Conservation (phyloP, 1,140 invertebrate species). For the Medauroidea extradentata region DNA sequence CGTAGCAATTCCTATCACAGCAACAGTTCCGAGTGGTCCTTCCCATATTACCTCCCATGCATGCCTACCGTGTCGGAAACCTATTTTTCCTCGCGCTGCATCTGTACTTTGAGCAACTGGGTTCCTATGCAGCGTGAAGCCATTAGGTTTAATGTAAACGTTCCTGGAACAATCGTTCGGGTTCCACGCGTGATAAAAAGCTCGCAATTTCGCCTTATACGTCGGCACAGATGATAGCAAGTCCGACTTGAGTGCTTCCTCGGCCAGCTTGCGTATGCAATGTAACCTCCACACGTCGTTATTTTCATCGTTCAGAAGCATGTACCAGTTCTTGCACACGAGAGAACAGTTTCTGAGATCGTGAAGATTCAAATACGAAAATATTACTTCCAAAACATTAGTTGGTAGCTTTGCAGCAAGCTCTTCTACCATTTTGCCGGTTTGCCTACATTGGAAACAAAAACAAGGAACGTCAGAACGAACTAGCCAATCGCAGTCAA, state of each 20-base stretch:
- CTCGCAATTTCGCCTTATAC: slow-evolving; percentile 91
- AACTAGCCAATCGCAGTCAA: not conserved
- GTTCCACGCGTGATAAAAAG: slow-evolving; percentile 96
- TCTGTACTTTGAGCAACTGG: slow-evolving; percentile 98
- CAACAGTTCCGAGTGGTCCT: slow-evolving; percentile 93
- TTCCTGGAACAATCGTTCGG: slow-evolving; percentile 95
- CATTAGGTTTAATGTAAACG: slow-evolving; percentile 95
- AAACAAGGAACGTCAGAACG: slow-evolving; percentile 13
- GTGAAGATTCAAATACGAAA: slow-evolving; percentile 84
- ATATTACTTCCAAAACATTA: slow-evolving; percentile 87
- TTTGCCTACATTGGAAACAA: slow-evolving; percentile 11
- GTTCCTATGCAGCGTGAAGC: slow-evolving; percentile 95
- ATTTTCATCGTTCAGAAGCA: slow-evolving; percentile 87
- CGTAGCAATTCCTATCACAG: slow-evolving; percentile 92
- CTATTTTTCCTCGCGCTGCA: slow-evolving; percentile 90
- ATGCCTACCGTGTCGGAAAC: slow-evolving; percentile 89
- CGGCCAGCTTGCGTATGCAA: slow-evolving; percentile 79
- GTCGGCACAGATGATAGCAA: slow-evolving; percentile 83
- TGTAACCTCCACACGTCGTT: slow-evolving; percentile 93
- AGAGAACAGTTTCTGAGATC: slow-evolving; percentile 85
- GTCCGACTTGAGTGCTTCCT: slow-evolving; percentile 90
- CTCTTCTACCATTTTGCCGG: slow-evolving; percentile 37
- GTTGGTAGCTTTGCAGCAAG: slow-evolving; percentile 52
- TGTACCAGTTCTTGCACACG: slow-evolving; percentile 92
- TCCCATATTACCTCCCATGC: slow-evolving; percentile 99